Evolutionary conservation across 2,888 invertebrate genomes (phyloP).

Genomic region (Spatulosminthurus flaviceps): DNA sequence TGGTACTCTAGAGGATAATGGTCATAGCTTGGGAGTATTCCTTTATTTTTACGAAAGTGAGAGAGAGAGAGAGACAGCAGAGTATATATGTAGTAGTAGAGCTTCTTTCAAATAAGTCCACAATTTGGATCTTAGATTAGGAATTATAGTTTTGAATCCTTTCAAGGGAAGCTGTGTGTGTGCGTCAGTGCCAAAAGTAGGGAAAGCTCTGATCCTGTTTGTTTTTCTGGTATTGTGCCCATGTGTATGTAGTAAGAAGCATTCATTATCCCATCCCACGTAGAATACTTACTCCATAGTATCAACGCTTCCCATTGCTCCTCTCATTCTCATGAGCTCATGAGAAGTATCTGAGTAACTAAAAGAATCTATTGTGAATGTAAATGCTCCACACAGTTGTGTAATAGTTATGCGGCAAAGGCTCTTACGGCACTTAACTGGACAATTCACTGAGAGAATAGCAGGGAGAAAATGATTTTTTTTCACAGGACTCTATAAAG

Average conservation of each 20-base stretch:
- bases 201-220: neutral
- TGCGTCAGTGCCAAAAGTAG: slow-evolving; percentile 31
- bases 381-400: slow-evolving; percentile 27
- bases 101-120: too few species aligned
- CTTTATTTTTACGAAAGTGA: neutral
- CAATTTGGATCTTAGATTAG: slow-evolving; percentile 24
- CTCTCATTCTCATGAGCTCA: neutral
- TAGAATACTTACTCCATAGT: too few species aligned
- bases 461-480: neutral
- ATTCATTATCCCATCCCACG: neutral
- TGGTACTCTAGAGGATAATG: slow-evolving; percentile 10
- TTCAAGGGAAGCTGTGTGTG: slow-evolving; percentile 26
- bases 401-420: slow-evolving; percentile 32
- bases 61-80: too few species aligned
- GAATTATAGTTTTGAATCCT: slow-evolving; percentile 33
- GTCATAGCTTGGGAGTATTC: slow-evolving; percentile 2
- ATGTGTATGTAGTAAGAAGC: neutral
- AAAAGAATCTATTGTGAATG: slow-evolving; percentile 33
- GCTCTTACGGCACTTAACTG: slow-evolving; percentile 22
- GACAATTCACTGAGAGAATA: slow-evolving; percentile 23
- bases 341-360: neutral
- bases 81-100: too few species aligned
- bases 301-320: neutral
- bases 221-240: neutral
- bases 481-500: neutral